Conservation (phyloP, 2,797 vertebrate genomes). For the Protonibea diacanthus region DNA sequence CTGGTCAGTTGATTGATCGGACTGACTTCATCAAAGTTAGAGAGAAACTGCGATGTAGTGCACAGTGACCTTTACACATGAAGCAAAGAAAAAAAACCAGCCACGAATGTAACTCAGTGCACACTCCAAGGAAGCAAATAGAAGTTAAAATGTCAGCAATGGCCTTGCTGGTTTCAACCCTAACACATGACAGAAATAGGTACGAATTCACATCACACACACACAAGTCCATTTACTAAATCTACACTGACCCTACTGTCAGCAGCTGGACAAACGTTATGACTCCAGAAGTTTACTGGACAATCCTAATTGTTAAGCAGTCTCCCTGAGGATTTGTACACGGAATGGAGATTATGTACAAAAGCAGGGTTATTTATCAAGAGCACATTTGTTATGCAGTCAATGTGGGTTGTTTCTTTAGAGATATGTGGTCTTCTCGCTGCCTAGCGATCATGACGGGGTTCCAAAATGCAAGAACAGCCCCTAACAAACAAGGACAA, state of each 20-base stretch:
- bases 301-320: too few relatives aligned
- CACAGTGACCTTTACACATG: background rate
- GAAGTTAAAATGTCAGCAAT: background rate
- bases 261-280: background rate
- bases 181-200: background rate
- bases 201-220: background rate
- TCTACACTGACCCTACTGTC: background rate
- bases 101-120: background rate
- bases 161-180: background rate
- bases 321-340: too few relatives aligned
- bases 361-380: too few relatives aligned
- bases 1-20: slow-evolving; percentile 4
- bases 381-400: too few relatives aligned
- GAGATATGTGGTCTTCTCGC: too few relatives aligned
- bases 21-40: background rate
- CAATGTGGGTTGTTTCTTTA: too few relatives aligned
- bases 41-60: background rate
- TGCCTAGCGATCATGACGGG: too few relatives aligned
- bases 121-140: background rate
- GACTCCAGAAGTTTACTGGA: background rate
- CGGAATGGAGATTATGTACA: too few relatives aligned
- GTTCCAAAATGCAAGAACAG: too few relatives aligned
- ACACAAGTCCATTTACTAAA: background rate
- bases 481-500: too few relatives aligned
- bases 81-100: background rate